Conservation (phyloP, 1,140 invertebrate genomes). For the Hormaphis cornu region DNA sequence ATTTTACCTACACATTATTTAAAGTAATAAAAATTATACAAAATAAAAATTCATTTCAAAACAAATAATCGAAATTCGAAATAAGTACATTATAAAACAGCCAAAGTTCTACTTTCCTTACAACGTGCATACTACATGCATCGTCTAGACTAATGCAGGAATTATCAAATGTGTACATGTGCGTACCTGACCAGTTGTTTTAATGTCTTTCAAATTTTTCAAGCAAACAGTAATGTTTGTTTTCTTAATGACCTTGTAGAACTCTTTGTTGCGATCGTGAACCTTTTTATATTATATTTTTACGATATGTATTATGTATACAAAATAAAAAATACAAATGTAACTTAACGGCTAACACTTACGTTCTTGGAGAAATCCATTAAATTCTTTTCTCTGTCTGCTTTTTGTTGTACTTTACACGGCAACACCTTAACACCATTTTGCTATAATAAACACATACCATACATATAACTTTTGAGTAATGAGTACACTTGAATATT, state of each 20-base stretch:
- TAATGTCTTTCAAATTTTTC: conserved; percentile 13
- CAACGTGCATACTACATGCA: not conserved
- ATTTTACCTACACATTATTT: too few species aligned
- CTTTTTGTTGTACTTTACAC: conserved; percentile 21
- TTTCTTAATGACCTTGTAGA: conserved; percentile 28
- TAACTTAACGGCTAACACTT: not conserved
- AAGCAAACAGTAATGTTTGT: conserved; percentile 16
- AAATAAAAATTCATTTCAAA: too few species aligned
- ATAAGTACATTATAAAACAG: not conserved
- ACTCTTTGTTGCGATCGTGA: conserved; percentile 18
- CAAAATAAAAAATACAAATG: not conserved
- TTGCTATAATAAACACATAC: conserved; percentile 23
- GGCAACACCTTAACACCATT: conserved; percentile 22
- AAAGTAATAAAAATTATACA: too few species aligned
- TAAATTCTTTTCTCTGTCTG: conserved; percentile 13
- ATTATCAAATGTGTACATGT: not conserved
- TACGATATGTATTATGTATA: not conserved
- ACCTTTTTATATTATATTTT: conserved; percentile 23
- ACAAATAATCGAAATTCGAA: too few species aligned
- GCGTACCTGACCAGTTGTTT: conserved; percentile 22
- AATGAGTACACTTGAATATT: too few species aligned
- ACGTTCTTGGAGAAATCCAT: conserved; percentile 13
- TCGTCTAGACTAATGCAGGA: not conserved
- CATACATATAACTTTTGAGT: too few species aligned
- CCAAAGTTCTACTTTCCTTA: not conserved